Conservation (phyloP, 2,888 invertebrate species). For the Chesias legatella region DNA sequence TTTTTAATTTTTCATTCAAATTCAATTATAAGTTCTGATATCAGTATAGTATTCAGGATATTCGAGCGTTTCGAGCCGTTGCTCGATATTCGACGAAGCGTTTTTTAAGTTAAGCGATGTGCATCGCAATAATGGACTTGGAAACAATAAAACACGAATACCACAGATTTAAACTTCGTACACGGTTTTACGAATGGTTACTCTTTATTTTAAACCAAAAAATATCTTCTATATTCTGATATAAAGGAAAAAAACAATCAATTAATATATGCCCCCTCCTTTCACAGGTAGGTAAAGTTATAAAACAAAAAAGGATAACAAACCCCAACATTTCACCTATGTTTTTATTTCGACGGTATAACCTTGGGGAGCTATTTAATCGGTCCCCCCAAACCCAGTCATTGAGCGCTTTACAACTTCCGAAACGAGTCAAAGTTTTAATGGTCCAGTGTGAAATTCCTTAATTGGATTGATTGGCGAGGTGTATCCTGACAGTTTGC, state of each 20-base stretch:
- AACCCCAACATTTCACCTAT: conserved; percentile 10
- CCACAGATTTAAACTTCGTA: conserved; percentile 33
- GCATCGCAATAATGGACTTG: conserved; percentile 55
- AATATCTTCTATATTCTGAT: no score
- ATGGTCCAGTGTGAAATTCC: conserved; percentile 55
- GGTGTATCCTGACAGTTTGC: conserved; percentile 44
- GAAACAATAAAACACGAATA: conserved; percentile 54
- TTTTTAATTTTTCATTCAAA: conserved; percentile 7
- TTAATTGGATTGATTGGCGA: conserved; percentile 59
- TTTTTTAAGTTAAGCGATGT: conserved; percentile 58
- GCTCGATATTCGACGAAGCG: conserved; percentile 8
- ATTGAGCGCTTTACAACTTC: conserved; percentile 44
- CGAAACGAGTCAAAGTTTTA: conserved; percentile 56
- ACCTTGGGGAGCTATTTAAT: conserved; percentile 16
- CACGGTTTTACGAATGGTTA: background rate
- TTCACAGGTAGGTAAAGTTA: background rate
- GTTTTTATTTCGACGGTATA: conserved; percentile 20
- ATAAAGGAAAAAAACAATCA: no score
- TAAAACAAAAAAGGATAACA: conserved; percentile 9
- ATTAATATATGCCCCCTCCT: no score
- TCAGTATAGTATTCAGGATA: background rate
- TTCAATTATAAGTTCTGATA: conserved; percentile 6
- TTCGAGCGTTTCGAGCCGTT: background rate
- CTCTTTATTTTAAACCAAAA: no score
- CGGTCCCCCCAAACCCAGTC: conserved; percentile 25